Evolutionary conservation across 2,797 vertebrate genomes (phyloP), one percentile per base, ranked within the genome.

Genomic region (Coendou prehensilis): DNA sequence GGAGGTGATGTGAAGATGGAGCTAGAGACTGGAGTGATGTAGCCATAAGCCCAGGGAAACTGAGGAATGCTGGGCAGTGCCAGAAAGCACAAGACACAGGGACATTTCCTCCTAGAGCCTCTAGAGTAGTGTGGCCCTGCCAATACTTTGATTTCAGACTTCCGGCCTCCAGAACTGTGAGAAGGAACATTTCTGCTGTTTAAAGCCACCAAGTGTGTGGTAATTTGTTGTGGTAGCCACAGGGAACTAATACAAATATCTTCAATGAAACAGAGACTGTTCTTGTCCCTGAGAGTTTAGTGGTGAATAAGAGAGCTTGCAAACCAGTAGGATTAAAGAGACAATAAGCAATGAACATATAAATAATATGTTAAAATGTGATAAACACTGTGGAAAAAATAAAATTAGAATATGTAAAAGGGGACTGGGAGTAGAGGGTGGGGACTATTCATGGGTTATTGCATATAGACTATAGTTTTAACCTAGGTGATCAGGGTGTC

Each of bases 271-370:
- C 1, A 81, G 37, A 84, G 87, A 45, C 57, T 57, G 57, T 57
- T 57, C 15, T 14, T 88, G 28, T 85, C 90, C 67, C 9, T 57
- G 6, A 80, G 10, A 81, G 41, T 73, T 82, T 73, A 94, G 63
- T 79, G 82, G 52, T 89, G 41, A 41, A 82, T 56, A 78, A 76
- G 47, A 89, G 9, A 91, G 17, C 13, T 87, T 83, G 59, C 23
- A 13, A 75, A 79, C 9, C 18, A 30, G 17, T 56, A 82, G 63
- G 6, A 37, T 18, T 41, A 61, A 92, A 87, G 84, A 92, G 86
- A 93, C 13, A 88, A 54, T 87, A 81, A 93, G 50, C n/a, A 87
- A 61, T 80, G 23, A 73, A 56, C 23, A 47, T 85, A 85, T 63
- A 57, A 54, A 15, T 84, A 83, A 61, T 63, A 54, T 78, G 14